Conservation (phyloP, 92 coral and sea anemone genomes). For the Pocillopora grandis region DNA sequence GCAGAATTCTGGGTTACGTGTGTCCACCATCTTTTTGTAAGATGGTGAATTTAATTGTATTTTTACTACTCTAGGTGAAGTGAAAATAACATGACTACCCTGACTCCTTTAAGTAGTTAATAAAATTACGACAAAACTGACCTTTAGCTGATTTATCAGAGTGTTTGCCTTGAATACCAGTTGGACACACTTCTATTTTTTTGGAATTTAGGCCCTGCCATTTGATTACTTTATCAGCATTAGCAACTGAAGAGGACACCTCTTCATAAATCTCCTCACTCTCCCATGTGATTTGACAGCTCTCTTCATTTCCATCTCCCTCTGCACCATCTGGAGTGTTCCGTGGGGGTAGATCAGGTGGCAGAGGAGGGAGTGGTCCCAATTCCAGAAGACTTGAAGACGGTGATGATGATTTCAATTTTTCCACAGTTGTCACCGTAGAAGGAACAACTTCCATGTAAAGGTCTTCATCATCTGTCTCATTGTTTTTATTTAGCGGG, state of each 20-base stretch:
- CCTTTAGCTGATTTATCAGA: conserved; percentile 34
- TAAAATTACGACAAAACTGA: background rate
- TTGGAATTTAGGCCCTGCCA: conserved; percentile 33
- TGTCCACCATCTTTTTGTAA: no score
- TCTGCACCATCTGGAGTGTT: conserved; percentile 37
- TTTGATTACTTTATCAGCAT: conserved; percentile 55
- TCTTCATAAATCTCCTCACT: conserved; percentile 80
- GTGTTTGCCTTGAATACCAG: conserved; percentile 14
- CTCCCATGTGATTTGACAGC: conserved; percentile 46
- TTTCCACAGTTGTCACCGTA: background rate
- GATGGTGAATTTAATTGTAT: no score
- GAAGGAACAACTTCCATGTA: conserved; percentile 61
- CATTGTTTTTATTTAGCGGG: conserved; percentile 17
- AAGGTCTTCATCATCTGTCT: conserved; percentile 42
- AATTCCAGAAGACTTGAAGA: conserved; percentile 63
- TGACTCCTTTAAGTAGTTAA: no score
- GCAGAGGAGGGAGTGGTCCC: conserved; percentile 85
- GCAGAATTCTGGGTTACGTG: no score
- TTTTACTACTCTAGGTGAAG: no score
- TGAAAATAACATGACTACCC: no score
- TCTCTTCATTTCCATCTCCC: conserved; percentile 42
- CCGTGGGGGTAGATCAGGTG: conserved; percentile 68
- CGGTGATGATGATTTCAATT: conserved; percentile 11
- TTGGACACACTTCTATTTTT: background rate
- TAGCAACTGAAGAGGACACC: conserved; percentile 46